These are phyloP conservation scores for Oreochromis spilurus DNA, from an alignment of 2,113 vertebrate genomes.

Conservation along the genomic window DNA sequence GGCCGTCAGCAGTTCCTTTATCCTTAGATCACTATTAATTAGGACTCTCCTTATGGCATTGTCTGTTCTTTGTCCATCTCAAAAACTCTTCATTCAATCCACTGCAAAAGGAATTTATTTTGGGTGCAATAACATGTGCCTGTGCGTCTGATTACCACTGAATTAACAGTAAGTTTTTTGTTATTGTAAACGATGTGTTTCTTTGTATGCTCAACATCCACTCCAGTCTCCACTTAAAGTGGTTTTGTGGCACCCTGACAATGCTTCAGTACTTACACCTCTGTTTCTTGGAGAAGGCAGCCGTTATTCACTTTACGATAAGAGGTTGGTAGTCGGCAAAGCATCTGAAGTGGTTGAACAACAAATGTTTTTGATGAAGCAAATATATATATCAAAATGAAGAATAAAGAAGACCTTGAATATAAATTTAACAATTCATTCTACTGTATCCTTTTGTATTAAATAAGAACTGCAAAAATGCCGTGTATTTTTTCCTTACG, in stretches of 20 bases:
- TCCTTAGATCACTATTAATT: background rate
- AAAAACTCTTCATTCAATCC: background rate
- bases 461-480: background rate
- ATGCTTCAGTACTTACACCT: background rate
- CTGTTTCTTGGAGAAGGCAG: background rate
- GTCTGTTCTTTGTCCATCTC: background rate
- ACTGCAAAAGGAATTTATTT: background rate
- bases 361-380: background rate
- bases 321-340: background rate
- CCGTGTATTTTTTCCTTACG: background rate
- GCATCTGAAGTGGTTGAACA: background rate
- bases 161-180: background rate
- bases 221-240: background rate
- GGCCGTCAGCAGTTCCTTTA: background rate
- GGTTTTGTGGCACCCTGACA: background rate
- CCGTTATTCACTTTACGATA: background rate
- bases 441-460: background rate
- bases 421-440: background rate
- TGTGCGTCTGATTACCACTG: background rate
- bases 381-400: background rate
- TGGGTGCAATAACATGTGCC: background rate
- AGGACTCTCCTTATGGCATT: rapidly evolving
- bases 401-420: background rate
- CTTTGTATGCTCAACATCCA: background rate
- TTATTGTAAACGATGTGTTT: background rate